Evolutionary conservation across 2,888 invertebrate species (phyloP).

Genomic region (Metalampra italica): DNA sequence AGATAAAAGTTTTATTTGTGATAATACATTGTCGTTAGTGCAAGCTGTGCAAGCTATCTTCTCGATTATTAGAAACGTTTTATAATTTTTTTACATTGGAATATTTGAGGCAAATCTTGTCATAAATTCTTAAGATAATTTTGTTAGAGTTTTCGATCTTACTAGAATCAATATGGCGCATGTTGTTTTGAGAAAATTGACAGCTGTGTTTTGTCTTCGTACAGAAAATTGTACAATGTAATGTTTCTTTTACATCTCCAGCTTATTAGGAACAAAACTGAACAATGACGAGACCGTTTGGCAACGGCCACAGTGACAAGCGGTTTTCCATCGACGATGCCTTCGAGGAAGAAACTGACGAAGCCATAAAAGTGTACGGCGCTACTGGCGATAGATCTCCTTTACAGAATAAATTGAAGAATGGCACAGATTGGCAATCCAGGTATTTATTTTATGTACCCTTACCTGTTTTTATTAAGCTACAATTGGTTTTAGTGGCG

Average conservation of each 20-base stretch:
- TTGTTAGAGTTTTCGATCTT: not conserved
- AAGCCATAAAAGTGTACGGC: constrained; percentile 89
- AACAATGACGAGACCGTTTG: constrained; percentile 74
- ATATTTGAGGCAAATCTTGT: no score
- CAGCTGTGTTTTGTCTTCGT: constrained; percentile 68
- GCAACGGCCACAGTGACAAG: constrained; percentile 76
- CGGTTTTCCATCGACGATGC: constrained; percentile 91
- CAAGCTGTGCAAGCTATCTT: no score
- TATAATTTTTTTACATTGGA: no score
- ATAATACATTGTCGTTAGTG: no score
- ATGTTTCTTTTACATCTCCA: constrained; percentile 60
- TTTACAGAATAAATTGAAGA: constrained; percentile 72
- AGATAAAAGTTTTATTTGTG: no score
- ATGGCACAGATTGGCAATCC: constrained; percentile 61
- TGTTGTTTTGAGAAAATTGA: constrained; percentile 68
- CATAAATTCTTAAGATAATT: no score
- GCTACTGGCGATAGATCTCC: constrained; percentile 86
- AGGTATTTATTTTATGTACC: constrained; percentile 37
- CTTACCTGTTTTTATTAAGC: no score
- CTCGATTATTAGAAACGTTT: no score
- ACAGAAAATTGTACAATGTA: constrained; percentile 51
- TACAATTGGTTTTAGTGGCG: not conserved
- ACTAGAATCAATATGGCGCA: constrained; percentile 63
- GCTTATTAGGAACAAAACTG: constrained; percentile 35
- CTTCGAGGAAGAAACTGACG: constrained; percentile 91